Evolutionary conservation across 1,140 invertebrate genomes (phyloP).

Genomic region (Pseudomyrmex dendroicus): DNA sequence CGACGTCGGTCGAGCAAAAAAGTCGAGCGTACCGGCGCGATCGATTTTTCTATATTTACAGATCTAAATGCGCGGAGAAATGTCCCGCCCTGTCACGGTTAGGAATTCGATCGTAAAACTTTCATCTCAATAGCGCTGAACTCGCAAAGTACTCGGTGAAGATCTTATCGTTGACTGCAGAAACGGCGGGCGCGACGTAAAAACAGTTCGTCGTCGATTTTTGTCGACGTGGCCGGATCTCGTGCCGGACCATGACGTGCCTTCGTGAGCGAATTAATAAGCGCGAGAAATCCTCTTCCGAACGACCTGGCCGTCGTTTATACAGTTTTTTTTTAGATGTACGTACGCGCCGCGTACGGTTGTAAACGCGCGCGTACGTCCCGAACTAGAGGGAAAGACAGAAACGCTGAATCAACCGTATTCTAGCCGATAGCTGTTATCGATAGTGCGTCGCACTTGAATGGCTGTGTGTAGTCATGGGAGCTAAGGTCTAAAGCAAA

Average conservation of each 20-base stretch:
- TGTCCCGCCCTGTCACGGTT: slow-evolving; percentile 43
- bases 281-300: neutral
- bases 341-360: too few relatives aligned
- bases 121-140: slow-evolving; percentile 53
- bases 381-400: too few relatives aligned
- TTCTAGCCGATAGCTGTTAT: slow-evolving; percentile 32
- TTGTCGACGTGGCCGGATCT: slow-evolving; percentile 25
- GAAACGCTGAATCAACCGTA: neutral
- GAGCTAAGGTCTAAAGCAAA: slow-evolving; percentile 49
- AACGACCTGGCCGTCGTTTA: neutral
- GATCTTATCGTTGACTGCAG: slow-evolving; percentile 50
- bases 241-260: neutral
- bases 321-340: neutral
- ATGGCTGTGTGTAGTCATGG: slow-evolving; percentile 45
- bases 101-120: slow-evolving; percentile 61
- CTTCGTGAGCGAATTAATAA: slow-evolving; percentile 19
- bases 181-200: slow-evolving; percentile 7
- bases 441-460: slow-evolving; percentile 37
- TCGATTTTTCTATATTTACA: slow-evolving; percentile 42
- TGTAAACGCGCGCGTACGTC: too few relatives aligned
- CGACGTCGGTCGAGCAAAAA: slow-evolving; percentile 12
- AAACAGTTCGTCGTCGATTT: slow-evolving; percentile 35
- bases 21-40: slow-evolving; percentile 6
- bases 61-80: slow-evolving; percentile 33
- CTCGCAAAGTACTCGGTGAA: slow-evolving; percentile 36